Base-by-base conservation (phyloP, 1,140 invertebrate species). In the Brachionus manjavacas region DNA sequence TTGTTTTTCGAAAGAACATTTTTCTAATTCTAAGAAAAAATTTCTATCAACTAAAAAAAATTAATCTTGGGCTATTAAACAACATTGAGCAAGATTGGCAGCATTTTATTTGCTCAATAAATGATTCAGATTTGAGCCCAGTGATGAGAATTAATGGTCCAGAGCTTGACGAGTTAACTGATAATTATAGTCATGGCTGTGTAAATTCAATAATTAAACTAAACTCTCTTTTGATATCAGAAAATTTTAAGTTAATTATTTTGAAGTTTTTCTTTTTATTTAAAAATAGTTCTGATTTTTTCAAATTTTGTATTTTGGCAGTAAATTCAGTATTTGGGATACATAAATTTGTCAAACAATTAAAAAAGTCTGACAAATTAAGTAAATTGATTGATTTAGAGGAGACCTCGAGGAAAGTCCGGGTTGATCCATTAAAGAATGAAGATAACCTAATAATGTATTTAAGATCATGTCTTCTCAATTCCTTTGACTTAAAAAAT, bases 241-340 rank as follows among this genome's bases (percentile, higher is more conserved):
- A 76, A 25, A 76, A 76, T 76, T 76, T 76, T 9, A 76, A 76
- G 31, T 11, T 49, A 25, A 76, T 76, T 25, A 9, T 76, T 25
- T 14, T 49, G 4, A 49, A 35, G 11, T 76, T 49, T 49, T 14
- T 76, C 43, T 3, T n/a, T 25, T 9, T 76, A 25, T 76, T 76
- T 12, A 3, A 76, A 76, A 31, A 46, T 25, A 46, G 41, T 11
- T 49, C 20, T 23, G 49, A 76, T 74, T 72, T 41, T 43, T 76
- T 49, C 9, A 9, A 49, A 14, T 49, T 25, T 25, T 23, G 52
- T 49, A 0, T 49, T 9, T 46, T 49, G 12, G 3, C 12, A 14
- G 4, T 28, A 3, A 74, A 74, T 41, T 76, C 43, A 14, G 20
- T 49, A 28, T 8, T 12, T 28, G 6, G 23, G n/a, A 28, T 49